Conservation (phyloP, 2,888 invertebrate genomes). For the Trichopoda pennipes region DNA sequence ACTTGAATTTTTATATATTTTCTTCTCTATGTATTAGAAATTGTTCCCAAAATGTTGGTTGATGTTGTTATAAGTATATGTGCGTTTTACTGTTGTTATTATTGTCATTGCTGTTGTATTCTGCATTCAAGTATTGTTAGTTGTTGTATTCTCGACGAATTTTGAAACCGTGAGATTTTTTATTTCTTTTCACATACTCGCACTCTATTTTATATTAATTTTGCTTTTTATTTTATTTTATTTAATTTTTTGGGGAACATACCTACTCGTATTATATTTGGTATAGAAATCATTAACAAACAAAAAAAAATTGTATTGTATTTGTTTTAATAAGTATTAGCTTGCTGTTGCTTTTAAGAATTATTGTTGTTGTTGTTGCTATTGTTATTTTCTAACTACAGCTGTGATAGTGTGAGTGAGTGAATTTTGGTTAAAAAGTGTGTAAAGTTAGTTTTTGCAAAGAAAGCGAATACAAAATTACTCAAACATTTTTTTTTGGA, state of each 20-base stretch:
- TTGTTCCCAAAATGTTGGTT: conserved; percentile 41
- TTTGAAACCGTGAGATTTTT: conserved; percentile 65
- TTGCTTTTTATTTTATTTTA: neutral
- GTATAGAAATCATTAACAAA: conserved; percentile 28
- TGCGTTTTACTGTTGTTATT: conserved; percentile 10
- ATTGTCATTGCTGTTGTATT: conserved; percentile 32
- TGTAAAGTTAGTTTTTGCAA: conserved; percentile 6
- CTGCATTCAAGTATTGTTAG: conserved; percentile 52
- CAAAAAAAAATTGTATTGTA: conserved; percentile 19
- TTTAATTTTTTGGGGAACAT: conserved; percentile 45
- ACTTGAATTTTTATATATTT: conserved; percentile 42
- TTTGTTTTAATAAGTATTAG: conserved; percentile 31
- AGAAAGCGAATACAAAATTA: neutral
- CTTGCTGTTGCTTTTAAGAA: neutral
- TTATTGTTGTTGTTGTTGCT: conserved; percentile 22
- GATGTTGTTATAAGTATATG: conserved; percentile 1
- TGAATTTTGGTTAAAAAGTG: conserved; percentile 39
- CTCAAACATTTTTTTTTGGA: conserved; percentile 15
- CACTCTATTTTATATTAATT: conserved; percentile 38
- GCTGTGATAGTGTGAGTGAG: conserved; percentile 32
- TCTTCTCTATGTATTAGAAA: conserved; percentile 60
- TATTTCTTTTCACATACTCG: conserved; percentile 45
- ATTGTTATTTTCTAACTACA: conserved; percentile 19
- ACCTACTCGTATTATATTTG: neutral
- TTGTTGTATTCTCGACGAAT: conserved; percentile 58